Percentiles rank a stretch among this genome's conserved stretches.
Evolutionary conservation across 2,797 vertebrate genomes (phyloP).

Genomic region (Gymnopithys bicolor): DNA sequence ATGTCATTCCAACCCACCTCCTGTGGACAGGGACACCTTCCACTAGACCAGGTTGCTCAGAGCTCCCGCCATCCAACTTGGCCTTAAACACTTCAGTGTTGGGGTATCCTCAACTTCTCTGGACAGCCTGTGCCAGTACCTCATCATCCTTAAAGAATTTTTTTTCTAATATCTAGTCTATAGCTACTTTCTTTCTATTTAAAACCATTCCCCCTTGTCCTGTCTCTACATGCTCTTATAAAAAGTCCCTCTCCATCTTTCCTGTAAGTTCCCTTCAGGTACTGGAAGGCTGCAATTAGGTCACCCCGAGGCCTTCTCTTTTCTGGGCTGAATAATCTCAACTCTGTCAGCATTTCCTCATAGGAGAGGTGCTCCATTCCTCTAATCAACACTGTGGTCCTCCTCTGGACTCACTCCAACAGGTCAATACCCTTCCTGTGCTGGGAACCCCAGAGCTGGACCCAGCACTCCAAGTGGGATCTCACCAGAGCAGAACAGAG

Average conservation of each 20-base stretch:
- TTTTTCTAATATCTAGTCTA: not conserved
- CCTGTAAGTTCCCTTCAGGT: not conserved
- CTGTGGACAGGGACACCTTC: not conserved
- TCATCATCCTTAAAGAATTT: not conserved
- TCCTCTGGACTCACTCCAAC: not conserved
- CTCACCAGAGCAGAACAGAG: not conserved
- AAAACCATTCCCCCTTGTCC: not conserved
- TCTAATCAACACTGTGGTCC: not conserved
- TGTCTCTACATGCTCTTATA: not conserved
- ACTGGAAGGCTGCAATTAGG: not conserved
- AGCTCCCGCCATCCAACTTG: not conserved
- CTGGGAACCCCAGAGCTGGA: not conserved
- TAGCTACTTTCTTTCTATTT: not conserved
- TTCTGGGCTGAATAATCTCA: not conserved
- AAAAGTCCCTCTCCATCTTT: not conserved
- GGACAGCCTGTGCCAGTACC: not conserved
- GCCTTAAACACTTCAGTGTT: not conserved
- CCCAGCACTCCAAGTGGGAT: not conserved
- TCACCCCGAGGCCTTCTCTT: not conserved
- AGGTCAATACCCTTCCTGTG: not conserved
- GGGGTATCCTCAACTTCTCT: not conserved
- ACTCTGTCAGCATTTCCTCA: not conserved
- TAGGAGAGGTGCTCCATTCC: fast-evolving
- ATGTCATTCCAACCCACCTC: not conserved
- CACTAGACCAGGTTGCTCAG: not conserved